Percentiles rank a stretch among this genome's conserved stretches.
Conservation (phyloP, 2,888 invertebrate genomes). For the Oscheius sp. region DNA sequence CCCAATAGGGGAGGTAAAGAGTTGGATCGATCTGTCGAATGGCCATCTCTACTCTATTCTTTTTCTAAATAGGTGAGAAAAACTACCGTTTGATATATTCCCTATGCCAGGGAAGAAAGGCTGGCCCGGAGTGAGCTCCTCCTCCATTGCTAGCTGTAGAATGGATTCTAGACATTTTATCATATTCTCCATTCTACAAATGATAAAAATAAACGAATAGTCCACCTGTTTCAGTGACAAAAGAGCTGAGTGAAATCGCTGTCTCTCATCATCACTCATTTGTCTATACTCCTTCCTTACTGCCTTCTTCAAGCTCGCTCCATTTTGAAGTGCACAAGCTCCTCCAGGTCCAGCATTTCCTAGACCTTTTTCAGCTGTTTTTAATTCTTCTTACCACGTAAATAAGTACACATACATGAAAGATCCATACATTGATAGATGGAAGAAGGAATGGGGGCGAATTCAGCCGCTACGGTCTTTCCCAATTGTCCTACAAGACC, state of each 20-base stretch:
- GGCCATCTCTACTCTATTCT: conserved; percentile 53
- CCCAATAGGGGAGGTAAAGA: conserved; percentile 56
- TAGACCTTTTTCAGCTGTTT: neutral
- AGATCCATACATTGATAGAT: conserved; percentile 67
- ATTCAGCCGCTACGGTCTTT: conserved; percentile 51
- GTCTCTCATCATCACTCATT: conserved; percentile 66
- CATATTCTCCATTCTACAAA: conserved; percentile 47
- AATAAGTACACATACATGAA: conserved; percentile 64
- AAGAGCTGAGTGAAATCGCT: conserved; percentile 44
- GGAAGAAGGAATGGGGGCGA: conserved; percentile 61
- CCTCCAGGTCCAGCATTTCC: conserved; percentile 33
- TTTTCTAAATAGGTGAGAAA: conserved; percentile 26
- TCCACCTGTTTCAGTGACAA: conserved; percentile 41
- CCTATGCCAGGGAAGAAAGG: conserved; percentile 67
- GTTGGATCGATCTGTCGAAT: conserved; percentile 57
- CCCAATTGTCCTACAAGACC: conserved; percentile 45
- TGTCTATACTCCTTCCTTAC: conserved; percentile 64
- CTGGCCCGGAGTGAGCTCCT: conserved; percentile 66
- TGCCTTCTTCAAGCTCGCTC: conserved; percentile 42
- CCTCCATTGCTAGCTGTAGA: conserved; percentile 57
- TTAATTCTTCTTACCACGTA: conserved; percentile 47
- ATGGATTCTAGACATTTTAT: conserved; percentile 56
- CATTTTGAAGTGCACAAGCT: conserved; percentile 49
- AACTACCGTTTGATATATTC: conserved; percentile 58
- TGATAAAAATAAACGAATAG: neutral